Evolutionary conservation across 2,113 vertebrate genomes (phyloP), one percentile per base, ranked within the genome.

Genomic region (Hydropotes inermis): DNA sequence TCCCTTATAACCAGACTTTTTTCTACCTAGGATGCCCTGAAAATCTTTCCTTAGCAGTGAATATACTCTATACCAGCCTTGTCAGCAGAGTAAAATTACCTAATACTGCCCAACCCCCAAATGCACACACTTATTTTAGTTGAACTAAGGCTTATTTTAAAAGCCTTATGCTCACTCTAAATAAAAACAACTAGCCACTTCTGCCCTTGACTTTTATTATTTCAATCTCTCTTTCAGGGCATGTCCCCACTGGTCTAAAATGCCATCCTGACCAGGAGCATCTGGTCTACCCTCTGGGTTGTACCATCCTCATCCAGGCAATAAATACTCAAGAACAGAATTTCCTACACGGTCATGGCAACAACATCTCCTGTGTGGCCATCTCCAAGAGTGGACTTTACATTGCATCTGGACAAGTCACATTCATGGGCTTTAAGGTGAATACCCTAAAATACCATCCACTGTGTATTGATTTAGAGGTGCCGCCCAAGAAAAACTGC

Each of bases 331-430:
- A 98, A 2, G 98, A 99, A 45, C 99, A 99, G 97, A 96, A 98
- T 9, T 99, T 99, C 97, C 98, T 99, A 27, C 99, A 99, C 0
- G 99, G 99, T 43, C 99, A 99, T 92, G 99, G 99, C 14, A 99
- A 99, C 98, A 99, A 99, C 0, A 97, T 99, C 3, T 99, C 99
- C 97, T 99, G 99, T 6, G 4, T 99, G 7, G 67, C 98, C 0
- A 97, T 99, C 84, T 99, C 99, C 87, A 98, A 89, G 97, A 98
- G 98, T 0, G 99, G 99, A 70, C 30, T 17, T 0, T 99, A 99
- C 2, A 76, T 99, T 5, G 99, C 99, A 16, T 99, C 99, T 0
- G 99, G 99, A 93, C 99, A 99, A 94, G 99, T 99, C 98, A 99
- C 99, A 30, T 99, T 98, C 96, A 99, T 99, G 99, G 99, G 99